Conservation (phyloP, 2,888 invertebrate genomes). For the Plemyria rubiginata region DNA sequence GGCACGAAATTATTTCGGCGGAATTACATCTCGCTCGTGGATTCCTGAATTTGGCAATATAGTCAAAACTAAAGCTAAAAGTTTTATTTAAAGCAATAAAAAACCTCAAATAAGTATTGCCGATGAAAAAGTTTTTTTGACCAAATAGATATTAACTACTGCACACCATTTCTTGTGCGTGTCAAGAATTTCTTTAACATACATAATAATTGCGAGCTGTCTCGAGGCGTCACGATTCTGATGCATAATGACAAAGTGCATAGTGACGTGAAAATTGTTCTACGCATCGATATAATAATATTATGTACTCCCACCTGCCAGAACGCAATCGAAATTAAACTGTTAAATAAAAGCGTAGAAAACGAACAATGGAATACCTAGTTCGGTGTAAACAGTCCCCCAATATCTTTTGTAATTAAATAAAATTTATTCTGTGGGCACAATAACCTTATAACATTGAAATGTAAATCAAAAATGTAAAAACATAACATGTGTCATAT, state of each 20-base stretch:
- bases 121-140: conserved; percentile 6
- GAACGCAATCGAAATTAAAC: neutral
- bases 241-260: conserved; percentile 84
- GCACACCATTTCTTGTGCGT: conserved; percentile 59
- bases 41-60: conserved; percentile 3
- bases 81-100: no score
- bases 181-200: conserved; percentile 82
- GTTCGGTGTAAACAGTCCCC: no score
- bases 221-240: conserved; percentile 84
- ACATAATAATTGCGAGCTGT: conserved; percentile 84
- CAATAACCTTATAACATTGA: no score
- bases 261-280: conserved; percentile 83
- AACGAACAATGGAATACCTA: no score
- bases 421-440: no score
- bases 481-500: no score
- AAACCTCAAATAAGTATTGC: no score
- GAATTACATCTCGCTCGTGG: neutral
- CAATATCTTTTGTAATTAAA: no score
- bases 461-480: no score
- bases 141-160: conserved; percentile 46
- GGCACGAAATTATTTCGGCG: conserved; percentile 9
- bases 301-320: conserved; percentile 19
- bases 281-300: conserved; percentile 50
- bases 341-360: no score
- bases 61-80: neutral